Evolutionary conservation across 2,113 vertebrate genomes (phyloP).

Genomic region (Boulengeromyrus knoepffleri): DNA sequence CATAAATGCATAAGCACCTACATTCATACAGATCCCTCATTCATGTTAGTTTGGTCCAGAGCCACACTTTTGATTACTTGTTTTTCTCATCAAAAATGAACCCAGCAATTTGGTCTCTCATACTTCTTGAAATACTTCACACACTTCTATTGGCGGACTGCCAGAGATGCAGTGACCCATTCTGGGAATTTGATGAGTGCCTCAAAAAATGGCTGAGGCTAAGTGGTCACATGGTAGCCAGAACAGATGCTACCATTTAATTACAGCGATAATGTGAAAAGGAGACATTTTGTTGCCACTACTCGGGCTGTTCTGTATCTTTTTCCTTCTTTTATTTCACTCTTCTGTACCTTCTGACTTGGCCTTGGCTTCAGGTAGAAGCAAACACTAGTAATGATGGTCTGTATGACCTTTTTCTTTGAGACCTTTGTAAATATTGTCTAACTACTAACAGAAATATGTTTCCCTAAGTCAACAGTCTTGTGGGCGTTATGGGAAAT

Average conservation of each 20-base stretch:
- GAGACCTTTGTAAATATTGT: conserved; percentile 51
- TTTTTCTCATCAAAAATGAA: conserved; percentile 44
- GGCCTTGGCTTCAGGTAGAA: conserved; percentile 34
- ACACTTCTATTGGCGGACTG: conserved; percentile 47
- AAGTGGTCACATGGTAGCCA: conserved; percentile 34
- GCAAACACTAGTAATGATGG: conserved; percentile 42
- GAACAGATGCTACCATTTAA: conserved; percentile 55
- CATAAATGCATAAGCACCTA: background rate
- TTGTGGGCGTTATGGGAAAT: conserved; percentile 33
- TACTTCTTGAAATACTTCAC: conserved; percentile 50
- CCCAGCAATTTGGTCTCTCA: background rate
- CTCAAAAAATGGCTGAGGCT: background rate
- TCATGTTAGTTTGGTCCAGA: conserved; percentile 18
- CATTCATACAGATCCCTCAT: background rate
- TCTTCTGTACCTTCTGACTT: conserved; percentile 17
- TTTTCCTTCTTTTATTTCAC: conserved; percentile 33
- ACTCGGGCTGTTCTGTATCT: background rate
- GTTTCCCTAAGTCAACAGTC: conserved; percentile 49
- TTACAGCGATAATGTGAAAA: conserved; percentile 39
- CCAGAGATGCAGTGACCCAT: conserved; percentile 47
- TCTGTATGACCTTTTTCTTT: conserved; percentile 47
- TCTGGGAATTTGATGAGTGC: conserved; percentile 27
- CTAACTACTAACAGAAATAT: conserved; percentile 55
- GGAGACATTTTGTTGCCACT: conserved; percentile 25
- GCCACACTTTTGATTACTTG: conserved; percentile 39